phyloP scores from a whole-genome alignment of 2,113 vertebrate species.

The Dryoscopus gambensis region DNA sequence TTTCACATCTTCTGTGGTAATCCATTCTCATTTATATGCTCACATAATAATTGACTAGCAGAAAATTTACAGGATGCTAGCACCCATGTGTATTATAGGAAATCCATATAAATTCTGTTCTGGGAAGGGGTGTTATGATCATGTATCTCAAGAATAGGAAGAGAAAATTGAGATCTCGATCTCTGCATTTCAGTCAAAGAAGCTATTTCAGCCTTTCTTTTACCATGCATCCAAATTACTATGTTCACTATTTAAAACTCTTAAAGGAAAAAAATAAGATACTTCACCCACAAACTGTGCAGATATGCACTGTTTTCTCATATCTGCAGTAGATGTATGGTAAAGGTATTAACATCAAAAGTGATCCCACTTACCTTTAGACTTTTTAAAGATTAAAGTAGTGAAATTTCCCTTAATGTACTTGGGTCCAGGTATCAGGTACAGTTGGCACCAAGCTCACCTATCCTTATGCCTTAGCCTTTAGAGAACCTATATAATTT shows the following conservation, averaged over 20 bases:
- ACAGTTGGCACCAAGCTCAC: neutral
- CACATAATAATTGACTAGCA: neutral
- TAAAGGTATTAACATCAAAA: neutral
- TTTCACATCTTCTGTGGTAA: neutral
- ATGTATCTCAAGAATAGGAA: neutral
- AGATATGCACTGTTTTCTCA: neutral
- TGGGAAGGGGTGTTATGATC: neutral
- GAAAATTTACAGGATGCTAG: neutral
- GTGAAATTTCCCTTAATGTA: neutral
- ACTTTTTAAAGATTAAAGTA: neutral
- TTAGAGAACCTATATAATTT: neutral
- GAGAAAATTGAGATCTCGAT: neutral
- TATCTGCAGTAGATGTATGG: neutral
- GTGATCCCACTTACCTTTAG: neutral
- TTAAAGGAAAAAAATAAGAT: neutral
- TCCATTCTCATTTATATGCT: neutral
- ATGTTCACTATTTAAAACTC: neutral
- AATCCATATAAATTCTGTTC: neutral
- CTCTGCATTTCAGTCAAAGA: neutral
- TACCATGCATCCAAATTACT: neutral
- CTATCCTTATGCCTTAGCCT: neutral
- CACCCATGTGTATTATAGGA: neutral
- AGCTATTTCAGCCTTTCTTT: neutral
- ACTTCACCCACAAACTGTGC: neutral
- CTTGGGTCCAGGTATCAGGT: neutral